Percentiles rank a stretch among this genome's conserved stretches.
These are phyloP conservation scores for Chrysocyon brachyurus DNA, from an alignment of 2,797 vertebrate genomes.

Conservation along the genomic window DNA sequence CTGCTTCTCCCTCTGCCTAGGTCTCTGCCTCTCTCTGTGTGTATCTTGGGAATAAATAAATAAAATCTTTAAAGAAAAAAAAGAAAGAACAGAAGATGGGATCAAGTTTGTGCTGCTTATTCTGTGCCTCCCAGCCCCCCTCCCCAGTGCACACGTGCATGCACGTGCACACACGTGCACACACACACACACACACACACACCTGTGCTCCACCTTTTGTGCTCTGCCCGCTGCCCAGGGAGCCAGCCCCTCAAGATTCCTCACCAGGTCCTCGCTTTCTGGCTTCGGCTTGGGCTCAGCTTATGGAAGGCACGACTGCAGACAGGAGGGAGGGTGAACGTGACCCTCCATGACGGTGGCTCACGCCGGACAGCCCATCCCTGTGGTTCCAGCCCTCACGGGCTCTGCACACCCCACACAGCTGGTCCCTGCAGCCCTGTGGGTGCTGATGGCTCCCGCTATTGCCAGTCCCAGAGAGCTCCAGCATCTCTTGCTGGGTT, in stretches of 20 bases:
- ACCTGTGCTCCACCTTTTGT: neutral
- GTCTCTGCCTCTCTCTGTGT: no score
- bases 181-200: neutral
- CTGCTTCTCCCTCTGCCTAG: no score
- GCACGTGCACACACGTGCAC: no score
- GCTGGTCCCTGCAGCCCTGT: neutral
- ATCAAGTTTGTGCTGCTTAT: neutral
- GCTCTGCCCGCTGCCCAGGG: neutral
- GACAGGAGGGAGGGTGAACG: neutral
- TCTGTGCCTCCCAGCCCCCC: fast-evolving
- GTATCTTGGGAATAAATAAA: no score
- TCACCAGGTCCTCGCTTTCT: neutral
- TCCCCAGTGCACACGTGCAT: neutral
- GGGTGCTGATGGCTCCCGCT: neutral
- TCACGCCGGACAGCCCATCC: fast-evolving
- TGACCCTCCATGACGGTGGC: neutral
- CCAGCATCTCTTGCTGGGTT: neutral
- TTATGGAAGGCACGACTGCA: neutral
- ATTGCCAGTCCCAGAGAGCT: neutral
- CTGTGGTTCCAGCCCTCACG: neutral
- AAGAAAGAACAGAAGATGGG: neutral
- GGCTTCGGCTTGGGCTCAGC: neutral
- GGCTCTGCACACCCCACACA: neutral
- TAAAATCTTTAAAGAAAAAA: no score
- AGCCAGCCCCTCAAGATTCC: neutral